A percentile compares a stretch with the other conserved stretches of the same genome.
Evolutionary conservation across 2,113 vertebrate species (phyloP).

Genomic region (Seriola quinqueradiata): DNA sequence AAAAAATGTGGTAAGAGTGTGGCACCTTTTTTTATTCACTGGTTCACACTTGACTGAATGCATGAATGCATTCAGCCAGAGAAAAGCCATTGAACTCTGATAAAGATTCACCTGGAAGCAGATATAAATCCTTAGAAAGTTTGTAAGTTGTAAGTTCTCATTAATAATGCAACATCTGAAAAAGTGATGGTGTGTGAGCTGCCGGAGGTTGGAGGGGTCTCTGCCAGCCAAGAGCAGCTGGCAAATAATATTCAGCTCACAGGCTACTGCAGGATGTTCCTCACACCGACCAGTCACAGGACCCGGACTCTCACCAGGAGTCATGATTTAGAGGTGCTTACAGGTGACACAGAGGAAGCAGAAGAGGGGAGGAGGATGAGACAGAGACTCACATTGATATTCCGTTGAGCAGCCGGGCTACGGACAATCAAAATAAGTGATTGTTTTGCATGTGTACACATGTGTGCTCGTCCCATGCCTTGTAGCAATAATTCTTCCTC

Average conservation of each 20-base stretch:
- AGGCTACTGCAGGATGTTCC: slow-evolving; percentile 56
- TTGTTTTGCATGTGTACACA: slow-evolving; percentile 8
- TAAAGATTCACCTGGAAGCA: slow-evolving; percentile 60
- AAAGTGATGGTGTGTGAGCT: slow-evolving; percentile 37
- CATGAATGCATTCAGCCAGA: not conserved
- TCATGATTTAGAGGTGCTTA: slow-evolving; percentile 69
- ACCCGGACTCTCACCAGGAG: slow-evolving; percentile 58
- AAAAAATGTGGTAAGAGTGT: not conserved
- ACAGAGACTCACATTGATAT: slow-evolving; percentile 54
- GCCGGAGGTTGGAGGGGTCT: slow-evolving; percentile 11
- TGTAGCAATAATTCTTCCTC: slow-evolving; percentile 45
- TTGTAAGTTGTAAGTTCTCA: slow-evolving; percentile 15
- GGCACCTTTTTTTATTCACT: not conserved
- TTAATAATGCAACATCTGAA: slow-evolving; percentile 60
- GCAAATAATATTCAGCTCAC: slow-evolving; percentile 53
- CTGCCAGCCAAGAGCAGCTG: slow-evolving; percentile 48
- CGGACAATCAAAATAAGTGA: slow-evolving; percentile 73
- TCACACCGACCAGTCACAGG: slow-evolving; percentile 40
- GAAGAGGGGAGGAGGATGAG: slow-evolving; percentile 15
- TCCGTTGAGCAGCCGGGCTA: slow-evolving; percentile 33
- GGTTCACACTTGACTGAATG: not conserved
- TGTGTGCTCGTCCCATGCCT: slow-evolving; percentile 5
- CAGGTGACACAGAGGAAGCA: slow-evolving; percentile 51
- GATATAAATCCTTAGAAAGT: slow-evolving; percentile 38
- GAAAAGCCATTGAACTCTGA: slow-evolving; percentile 23